These are phyloP conservation scores for Paragorgia papillata DNA, from an alignment of 92 coral and sea anemone species.

Conservation along the genomic window DNA sequence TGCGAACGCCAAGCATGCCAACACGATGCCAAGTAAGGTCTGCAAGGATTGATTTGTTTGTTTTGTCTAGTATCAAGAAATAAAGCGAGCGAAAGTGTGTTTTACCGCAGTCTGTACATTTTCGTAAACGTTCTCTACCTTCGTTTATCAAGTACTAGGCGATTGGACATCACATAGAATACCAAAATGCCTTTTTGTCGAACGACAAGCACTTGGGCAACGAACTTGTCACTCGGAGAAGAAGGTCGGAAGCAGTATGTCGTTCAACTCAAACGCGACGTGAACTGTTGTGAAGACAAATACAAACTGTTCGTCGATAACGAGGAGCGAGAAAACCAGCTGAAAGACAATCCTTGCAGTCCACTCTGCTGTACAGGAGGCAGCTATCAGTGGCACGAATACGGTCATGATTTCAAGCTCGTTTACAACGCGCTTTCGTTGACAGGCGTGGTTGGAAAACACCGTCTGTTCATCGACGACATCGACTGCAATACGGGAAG, in stretches of 20 bases:
- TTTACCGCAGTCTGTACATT: neutral
- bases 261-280: slow-evolving; percentile 67
- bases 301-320: slow-evolving; percentile 78
- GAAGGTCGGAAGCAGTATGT: slow-evolving; percentile 72
- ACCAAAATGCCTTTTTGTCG: slow-evolving; percentile 70
- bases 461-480: slow-evolving; percentile 81
- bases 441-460: slow-evolving; percentile 68
- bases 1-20: too few relatives aligned
- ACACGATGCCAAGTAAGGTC: too few relatives aligned
- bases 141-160: too few relatives aligned
- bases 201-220: slow-evolving; percentile 81
- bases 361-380: slow-evolving; percentile 89
- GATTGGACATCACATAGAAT: too few relatives aligned
- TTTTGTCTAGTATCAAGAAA: too few relatives aligned
- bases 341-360: slow-evolving; percentile 86
- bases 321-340: slow-evolving; percentile 62
- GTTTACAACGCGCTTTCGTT: slow-evolving; percentile 76
- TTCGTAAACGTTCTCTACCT: neutral
- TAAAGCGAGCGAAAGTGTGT: neutral
- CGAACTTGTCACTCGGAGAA: slow-evolving; percentile 67
- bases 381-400: slow-evolving; percentile 77
- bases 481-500: slow-evolving; percentile 84
- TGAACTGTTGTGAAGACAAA: slow-evolving; percentile 68
- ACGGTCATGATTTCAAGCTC: slow-evolving; percentile 76
- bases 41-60: too few relatives aligned